Percentiles rank a stretch among this genome's conserved stretches.
Conservation (phyloP, 2,888 invertebrate species). For the Onthophagus sagittarius region DNA sequence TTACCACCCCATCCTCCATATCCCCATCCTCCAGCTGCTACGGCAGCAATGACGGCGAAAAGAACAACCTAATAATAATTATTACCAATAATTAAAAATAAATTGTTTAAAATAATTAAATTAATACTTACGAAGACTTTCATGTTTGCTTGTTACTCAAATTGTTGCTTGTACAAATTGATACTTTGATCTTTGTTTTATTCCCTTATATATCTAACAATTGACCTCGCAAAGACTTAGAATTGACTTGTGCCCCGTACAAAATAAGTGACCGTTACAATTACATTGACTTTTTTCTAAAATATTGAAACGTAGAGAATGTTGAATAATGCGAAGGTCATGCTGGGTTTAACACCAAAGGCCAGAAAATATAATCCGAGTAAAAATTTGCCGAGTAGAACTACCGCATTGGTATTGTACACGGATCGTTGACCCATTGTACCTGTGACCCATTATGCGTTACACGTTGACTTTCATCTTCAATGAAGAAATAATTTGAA, state of each 20-base stretch:
- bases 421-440: background rate
- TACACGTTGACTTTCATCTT: background rate
- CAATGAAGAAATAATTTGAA: background rate
- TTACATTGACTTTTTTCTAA: background rate
- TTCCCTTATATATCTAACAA: background rate
- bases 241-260: background rate
- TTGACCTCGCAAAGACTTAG: background rate
- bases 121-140: background rate
- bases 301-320: background rate
- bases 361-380: background rate
- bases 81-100: too few relatives aligned
- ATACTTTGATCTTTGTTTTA: background rate
- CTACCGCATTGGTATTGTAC: background rate
- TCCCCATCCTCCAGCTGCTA: constrained; percentile 23
- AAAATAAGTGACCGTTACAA: background rate
- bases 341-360: background rate
- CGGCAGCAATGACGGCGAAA: constrained; percentile 27
- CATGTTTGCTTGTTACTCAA: background rate
- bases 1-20: constrained; percentile 17
- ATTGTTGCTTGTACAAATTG: background rate
- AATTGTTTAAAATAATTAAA: background rate
- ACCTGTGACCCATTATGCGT: background rate
- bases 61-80: constrained; percentile 17
- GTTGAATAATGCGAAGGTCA: background rate
- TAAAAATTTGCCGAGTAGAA: background rate